phyloP scores from a whole-genome alignment of 2,113 vertebrate species.

The Symphodus melops region DNA sequence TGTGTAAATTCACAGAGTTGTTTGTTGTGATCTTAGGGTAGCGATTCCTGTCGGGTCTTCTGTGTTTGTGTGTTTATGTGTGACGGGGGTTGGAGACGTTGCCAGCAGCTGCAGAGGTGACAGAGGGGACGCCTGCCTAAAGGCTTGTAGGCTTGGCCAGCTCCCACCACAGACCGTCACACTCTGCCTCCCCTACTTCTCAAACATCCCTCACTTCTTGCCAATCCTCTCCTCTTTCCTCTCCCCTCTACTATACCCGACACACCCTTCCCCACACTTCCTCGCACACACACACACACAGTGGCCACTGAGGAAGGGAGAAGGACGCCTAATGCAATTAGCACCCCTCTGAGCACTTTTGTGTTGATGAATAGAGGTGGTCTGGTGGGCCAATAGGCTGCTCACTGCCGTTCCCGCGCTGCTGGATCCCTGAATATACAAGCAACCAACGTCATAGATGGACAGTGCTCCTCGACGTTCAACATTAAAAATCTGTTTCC shows the following conservation, averaged over 20 bases:
- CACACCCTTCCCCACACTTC: constrained; percentile 49
- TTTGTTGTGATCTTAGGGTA: constrained; percentile 67
- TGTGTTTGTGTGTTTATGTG: constrained; percentile 50
- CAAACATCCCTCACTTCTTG: constrained; percentile 72
- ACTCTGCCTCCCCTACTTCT: constrained; percentile 62
- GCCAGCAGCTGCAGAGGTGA: constrained; percentile 87
- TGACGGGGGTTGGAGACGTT: constrained; percentile 67
- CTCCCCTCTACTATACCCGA: constrained; percentile 27
- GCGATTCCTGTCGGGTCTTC: constrained; percentile 51
- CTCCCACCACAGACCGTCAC: constrained; percentile 70
- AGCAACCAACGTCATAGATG: constrained; percentile 65
- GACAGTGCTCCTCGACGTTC: constrained; percentile 55
- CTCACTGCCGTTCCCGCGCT: constrained; percentile 77
- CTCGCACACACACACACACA: constrained; percentile 34
- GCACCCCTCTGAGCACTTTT: constrained; percentile 85
- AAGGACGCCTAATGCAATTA: constrained; percentile 84
- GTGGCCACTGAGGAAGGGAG: constrained; percentile 69
- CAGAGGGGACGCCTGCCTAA: constrained; percentile 77
- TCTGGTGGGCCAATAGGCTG: constrained; percentile 74
- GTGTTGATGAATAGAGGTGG: constrained; percentile 84
- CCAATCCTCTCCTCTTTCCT: constrained; percentile 57
- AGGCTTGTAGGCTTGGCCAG: constrained; percentile 72
- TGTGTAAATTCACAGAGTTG: constrained; percentile 53
- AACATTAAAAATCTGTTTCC: constrained; percentile 46
- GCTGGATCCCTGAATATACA: constrained; percentile 70